Conservation (phyloP, 2,797 vertebrate species). For the Phoebastria nigripes region DNA sequence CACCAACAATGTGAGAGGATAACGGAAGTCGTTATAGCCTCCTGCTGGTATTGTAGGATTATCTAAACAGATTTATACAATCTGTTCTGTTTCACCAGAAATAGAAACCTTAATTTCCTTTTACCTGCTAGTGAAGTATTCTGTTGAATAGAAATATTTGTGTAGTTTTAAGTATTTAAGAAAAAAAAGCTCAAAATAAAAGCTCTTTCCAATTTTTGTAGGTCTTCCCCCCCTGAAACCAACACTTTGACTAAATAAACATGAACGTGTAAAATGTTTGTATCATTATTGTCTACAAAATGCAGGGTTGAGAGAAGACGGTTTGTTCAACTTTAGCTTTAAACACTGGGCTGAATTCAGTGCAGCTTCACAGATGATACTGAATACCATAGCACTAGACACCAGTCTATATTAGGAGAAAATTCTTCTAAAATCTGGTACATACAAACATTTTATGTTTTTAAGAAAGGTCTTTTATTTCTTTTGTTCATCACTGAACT, state of each 20-base stretch:
- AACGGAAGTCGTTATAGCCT: not conserved
- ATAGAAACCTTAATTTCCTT: not conserved
- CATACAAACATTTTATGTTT: not conserved
- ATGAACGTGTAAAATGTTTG: not conserved
- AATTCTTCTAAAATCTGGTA: not conserved
- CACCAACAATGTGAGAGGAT: not conserved
- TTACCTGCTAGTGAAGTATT: not conserved
- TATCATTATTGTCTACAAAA: not conserved
- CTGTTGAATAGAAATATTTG: not conserved
- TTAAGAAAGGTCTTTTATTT: not conserved
- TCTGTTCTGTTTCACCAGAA: not conserved
- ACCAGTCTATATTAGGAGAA: not conserved
- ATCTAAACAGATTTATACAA: not conserved
- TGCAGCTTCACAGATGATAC: not conserved
- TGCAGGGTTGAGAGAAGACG: not conserved
- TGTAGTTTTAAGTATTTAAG: not conserved
- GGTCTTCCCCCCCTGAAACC: accelerated
- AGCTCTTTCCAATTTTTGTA: not conserved
- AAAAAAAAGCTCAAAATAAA: not conserved
- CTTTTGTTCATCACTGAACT: not conserved
- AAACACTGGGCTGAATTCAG: not conserved
- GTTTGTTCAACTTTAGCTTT: not conserved
- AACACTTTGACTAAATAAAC: not conserved
- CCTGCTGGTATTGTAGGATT: not conserved
- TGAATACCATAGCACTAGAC: not conserved